phyloP scores from a whole-genome alignment of 2,797 vertebrate genomes.

The Pagetopsis macropterus region DNA sequence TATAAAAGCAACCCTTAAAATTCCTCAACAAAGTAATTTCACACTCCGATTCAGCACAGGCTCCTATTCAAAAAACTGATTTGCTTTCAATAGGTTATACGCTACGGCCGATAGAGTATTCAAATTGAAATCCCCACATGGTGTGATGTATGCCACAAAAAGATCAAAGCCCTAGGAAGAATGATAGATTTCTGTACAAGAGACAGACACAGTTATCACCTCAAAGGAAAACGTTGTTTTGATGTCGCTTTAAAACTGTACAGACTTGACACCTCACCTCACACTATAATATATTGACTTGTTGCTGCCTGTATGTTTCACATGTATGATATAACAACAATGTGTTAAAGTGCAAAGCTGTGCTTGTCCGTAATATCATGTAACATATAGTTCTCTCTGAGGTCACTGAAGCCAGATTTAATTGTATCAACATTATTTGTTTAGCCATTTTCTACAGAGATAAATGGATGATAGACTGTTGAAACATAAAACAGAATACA shows the following conservation, averaged over 20 bases:
- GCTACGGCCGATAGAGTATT: slow-evolving; percentile 61
- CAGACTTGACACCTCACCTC: slow-evolving; percentile 9
- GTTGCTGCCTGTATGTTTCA: slow-evolving; percentile 7
- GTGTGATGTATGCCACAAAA: slow-evolving; percentile 43
- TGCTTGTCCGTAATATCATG: neutral
- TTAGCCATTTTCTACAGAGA: slow-evolving; percentile 25
- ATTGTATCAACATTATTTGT: slow-evolving; percentile 42
- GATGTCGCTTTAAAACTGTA: slow-evolving; percentile 37
- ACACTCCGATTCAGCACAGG: slow-evolving; percentile 65
- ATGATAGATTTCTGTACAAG: slow-evolving; percentile 41
- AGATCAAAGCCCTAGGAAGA: slow-evolving; percentile 67
- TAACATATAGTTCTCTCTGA: slow-evolving; percentile 12
- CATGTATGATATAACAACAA: neutral
- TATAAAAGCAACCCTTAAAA: slow-evolving; percentile 61
- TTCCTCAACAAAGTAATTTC: slow-evolving; percentile 75
- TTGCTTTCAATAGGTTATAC: slow-evolving; percentile 63
- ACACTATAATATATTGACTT: neutral
- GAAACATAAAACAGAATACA: slow-evolving; percentile 24
- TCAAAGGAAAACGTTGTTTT: slow-evolving; percentile 46
- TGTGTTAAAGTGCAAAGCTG: neutral
- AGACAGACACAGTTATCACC: slow-evolving; percentile 41
- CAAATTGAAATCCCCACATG: slow-evolving; percentile 68
- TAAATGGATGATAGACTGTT: slow-evolving; percentile 8
- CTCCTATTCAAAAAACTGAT: slow-evolving; percentile 61
- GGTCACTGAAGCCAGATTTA: slow-evolving; percentile 32